A percentile compares a stretch with the other conserved stretches of the same genome.
These are phyloP conservation scores for Galaxea fascicularis DNA, from an alignment of 92 coral and sea anemone species.

Conservation along the genomic window DNA sequence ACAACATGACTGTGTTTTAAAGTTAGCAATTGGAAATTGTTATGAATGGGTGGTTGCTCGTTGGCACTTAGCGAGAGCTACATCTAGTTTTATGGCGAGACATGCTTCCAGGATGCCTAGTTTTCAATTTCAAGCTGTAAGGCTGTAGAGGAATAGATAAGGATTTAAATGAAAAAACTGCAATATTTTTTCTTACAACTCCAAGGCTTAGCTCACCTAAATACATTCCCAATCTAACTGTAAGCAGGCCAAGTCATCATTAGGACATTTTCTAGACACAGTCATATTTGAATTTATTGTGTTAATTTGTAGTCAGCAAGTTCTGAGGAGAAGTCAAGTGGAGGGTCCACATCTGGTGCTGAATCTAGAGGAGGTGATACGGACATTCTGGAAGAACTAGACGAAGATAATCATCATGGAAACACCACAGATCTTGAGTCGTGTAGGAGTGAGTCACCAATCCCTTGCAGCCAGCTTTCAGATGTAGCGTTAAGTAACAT, in stretches of 20 bases:
- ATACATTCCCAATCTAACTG: slow-evolving; percentile 33
- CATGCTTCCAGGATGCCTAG: slow-evolving; percentile 39
- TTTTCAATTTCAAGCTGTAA: slow-evolving; percentile 38
- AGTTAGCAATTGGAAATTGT: too few relatives aligned
- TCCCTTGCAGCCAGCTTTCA: slow-evolving; percentile 41
- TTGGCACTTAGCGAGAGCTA: too few relatives aligned
- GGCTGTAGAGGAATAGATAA: slow-evolving; percentile 34
- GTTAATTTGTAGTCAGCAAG: slow-evolving; percentile 39
- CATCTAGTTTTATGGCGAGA: slow-evolving; percentile 36
- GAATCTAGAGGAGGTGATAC: slow-evolving; percentile 62
- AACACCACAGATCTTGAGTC: slow-evolving; percentile 30
- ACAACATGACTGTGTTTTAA: too few relatives aligned
- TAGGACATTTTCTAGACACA: slow-evolving; percentile 26
- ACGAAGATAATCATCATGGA: slow-evolving; percentile 43
- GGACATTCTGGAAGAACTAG: slow-evolving; percentile 52
- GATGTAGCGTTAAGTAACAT: slow-evolving; percentile 28
- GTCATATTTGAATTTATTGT: slow-evolving; percentile 48
- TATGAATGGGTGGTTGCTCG: too few relatives aligned
- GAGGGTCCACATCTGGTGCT: slow-evolving; percentile 49
- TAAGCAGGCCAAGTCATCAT: slow-evolving; percentile 37
- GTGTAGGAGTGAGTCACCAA: slow-evolving; percentile 23
- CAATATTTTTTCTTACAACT: slow-evolving; percentile 30
- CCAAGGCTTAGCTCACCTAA: slow-evolving; percentile 39
- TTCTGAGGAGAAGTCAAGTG: slow-evolving; percentile 59
- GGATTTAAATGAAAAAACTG: slow-evolving; percentile 29